These are phyloP conservation scores for Iselma pallidipennis DNA, from an alignment of 2,888 invertebrate species.

Conservation along the genomic window DNA sequence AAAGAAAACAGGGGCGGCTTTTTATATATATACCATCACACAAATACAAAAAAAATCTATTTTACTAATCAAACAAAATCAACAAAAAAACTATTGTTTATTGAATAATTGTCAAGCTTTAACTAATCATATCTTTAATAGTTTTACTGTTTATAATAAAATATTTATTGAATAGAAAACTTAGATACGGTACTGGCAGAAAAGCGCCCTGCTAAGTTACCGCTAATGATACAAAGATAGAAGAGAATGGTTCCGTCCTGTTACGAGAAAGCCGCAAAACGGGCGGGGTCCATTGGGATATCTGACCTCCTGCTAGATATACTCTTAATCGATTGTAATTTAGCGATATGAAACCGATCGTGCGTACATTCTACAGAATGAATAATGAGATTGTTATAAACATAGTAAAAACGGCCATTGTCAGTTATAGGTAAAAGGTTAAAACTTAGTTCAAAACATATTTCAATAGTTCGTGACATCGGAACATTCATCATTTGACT, in stretches of 20 bases:
- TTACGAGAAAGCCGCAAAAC: constrained; percentile 37
- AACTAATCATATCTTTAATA: neutral
- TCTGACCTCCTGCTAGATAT: constrained; percentile 39
- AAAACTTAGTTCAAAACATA: constrained; percentile 21
- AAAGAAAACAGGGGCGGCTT: constrained; percentile 41
- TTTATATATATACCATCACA: constrained; percentile 8
- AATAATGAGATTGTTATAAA: constrained; percentile 30
- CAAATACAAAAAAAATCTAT: constrained; percentile 1
- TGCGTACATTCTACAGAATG: constrained; percentile 31
- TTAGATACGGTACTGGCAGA: constrained; percentile 32
- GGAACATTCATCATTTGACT: constrained; percentile 18
- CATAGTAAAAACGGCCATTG: constrained; percentile 25
- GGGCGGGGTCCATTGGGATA: constrained; percentile 32
- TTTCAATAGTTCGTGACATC: constrained; percentile 26
- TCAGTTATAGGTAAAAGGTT: constrained; percentile 18
- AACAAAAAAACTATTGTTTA: neutral
- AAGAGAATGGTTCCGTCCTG: constrained; percentile 34
- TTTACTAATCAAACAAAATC: neutral
- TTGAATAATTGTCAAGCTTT: neutral
- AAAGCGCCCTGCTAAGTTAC: constrained; percentile 44
- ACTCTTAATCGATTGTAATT: constrained; percentile 47
- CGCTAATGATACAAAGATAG: constrained; percentile 48
- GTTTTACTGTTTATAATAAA: neutral
- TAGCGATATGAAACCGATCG: constrained; percentile 45
- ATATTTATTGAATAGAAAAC: neutral